These are phyloP conservation scores for Sceliomorpha sp. DNA, from an alignment of 2,888 invertebrate species.

Conservation along the genomic window DNA sequence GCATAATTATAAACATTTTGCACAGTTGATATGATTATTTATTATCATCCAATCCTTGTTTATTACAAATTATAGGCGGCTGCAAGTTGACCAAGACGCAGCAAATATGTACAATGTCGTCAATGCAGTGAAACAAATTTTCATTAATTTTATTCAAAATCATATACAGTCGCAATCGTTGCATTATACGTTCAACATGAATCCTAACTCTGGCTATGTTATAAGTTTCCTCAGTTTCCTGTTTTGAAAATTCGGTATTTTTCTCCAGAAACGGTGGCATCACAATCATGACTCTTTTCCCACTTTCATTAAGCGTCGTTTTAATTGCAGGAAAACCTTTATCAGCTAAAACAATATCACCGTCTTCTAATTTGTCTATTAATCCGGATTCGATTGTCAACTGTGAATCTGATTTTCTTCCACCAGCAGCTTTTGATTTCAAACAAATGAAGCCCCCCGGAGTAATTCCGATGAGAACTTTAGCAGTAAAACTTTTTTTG, in stretches of 20 bases:
- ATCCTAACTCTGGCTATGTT: constrained; percentile 38
- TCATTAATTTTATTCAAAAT: constrained; percentile 36
- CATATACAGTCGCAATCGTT: constrained; percentile 31
- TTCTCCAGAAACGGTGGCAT: constrained; percentile 50
- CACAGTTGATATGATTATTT: too few species aligned
- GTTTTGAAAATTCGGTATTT: constrained; percentile 26
- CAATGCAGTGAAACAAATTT: constrained; percentile 12
- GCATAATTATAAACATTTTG: too few species aligned
- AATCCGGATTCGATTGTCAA: constrained; percentile 41
- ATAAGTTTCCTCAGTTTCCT: constrained; percentile 41
- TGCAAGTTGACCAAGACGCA: constrained; percentile 52
- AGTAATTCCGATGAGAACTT: too few species aligned
- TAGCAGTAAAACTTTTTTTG: constrained; percentile 48
- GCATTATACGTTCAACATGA: constrained; percentile 45
- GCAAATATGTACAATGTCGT: constrained; percentile 44
- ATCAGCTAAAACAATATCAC: constrained; percentile 50
- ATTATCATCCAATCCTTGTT: too few species aligned
- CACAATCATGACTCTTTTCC: constrained; percentile 31
- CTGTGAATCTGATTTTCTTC: constrained; percentile 38
- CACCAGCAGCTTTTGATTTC: constrained; percentile 35
- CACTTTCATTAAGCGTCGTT: constrained; percentile 23
- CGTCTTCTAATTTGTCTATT: constrained; percentile 42
- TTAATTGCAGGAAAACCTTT: constrained; percentile 54
- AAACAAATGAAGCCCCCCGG: constrained; percentile 44
- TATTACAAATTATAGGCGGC: constrained; percentile 36